Evolutionary conservation across 1,140 invertebrate genomes (phyloP).

Genomic region (Drosophila parabipectinata): DNA sequence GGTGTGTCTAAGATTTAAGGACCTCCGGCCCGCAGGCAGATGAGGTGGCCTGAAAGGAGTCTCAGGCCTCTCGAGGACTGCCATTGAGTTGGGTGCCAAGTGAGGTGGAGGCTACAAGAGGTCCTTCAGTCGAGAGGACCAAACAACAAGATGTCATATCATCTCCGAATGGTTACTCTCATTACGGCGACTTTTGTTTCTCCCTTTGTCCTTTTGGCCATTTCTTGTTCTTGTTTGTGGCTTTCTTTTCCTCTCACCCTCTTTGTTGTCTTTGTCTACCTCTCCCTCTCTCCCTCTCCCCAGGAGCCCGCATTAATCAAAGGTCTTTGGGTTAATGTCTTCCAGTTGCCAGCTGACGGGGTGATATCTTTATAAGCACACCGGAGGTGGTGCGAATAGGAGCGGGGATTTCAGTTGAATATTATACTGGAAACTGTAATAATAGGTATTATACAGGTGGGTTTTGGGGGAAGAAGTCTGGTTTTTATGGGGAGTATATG

Average conservation of each 20-base stretch:
- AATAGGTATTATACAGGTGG: background rate
- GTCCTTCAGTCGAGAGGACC: conserved; percentile 12
- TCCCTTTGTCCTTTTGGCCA: conserved; percentile 20
- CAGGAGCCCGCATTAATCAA: conserved; percentile 38
- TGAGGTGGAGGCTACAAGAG: conserved; percentile 9
- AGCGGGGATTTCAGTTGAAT: background rate
- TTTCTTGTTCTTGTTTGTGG: conserved; percentile 10
- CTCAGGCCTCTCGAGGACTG: background rate
- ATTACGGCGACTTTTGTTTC: conserved; percentile 29
- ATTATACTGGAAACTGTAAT: background rate
- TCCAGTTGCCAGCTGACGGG: background rate
- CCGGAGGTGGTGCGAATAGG: background rate
- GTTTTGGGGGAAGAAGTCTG: too few relatives aligned
- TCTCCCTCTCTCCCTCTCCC: background rate
- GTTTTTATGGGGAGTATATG: too few relatives aligned
- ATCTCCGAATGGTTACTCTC: conserved; percentile 38
- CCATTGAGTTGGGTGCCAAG: too few relatives aligned
- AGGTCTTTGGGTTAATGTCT: conserved; percentile 43
- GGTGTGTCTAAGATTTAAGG: conserved; percentile 13
- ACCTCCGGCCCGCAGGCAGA: conserved; percentile 30
- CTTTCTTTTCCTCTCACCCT: background rate
- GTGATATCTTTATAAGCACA: background rate
- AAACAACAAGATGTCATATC: conserved; percentile 35
- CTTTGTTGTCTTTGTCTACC: background rate
- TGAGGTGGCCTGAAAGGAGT: conserved; percentile 38